Base-by-base conservation (phyloP, 2,797 vertebrate genomes). In the Bovichtus variegatus region DNA sequence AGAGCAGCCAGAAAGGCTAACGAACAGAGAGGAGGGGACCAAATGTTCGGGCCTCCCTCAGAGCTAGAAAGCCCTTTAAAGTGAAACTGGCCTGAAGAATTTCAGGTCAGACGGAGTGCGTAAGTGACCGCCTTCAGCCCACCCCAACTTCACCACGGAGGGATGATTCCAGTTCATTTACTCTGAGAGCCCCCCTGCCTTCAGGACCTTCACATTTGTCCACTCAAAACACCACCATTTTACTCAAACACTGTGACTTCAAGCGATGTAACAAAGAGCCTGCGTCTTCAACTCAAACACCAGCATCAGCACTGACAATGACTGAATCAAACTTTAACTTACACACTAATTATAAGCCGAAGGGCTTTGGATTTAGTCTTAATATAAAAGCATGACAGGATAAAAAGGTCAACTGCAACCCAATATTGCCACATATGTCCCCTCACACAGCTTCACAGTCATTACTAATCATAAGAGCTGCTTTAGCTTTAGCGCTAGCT, bases 91-190 rank as follows among this genome's bases (percentile, higher is more conserved):
- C 83, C 82, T 65, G 72, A 87, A 91, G 85, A 93, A 91, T 92
- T 86, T 89, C 79, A 91, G 89, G 89, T 92, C 89, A 92, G 87
- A 82, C 19, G 27, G 85, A 86, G 86, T 84, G 82, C 60, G 61
- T 53, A 74, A 87, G 89, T 85, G 84, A 89, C 86, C 46, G 47
- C 76, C 79, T 73, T 81, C 74, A 80, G 64, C 81, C 78, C 78
- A 73, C 80, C 73, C 78, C 79, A 76, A 71, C 78, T 82, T 77
- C 87, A 71, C 58, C 80, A 66, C 53, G 2, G 66, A 79, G 82
- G 80, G 82, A 87, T 86, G 86, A 90, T 92, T 92, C 87, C 89
- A 92, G 54, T 88, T 91, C 82, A 90, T 91, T 93, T 90, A 87
- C 78, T 76, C 83, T 11, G n/a, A 84, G 74, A 76, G 58, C 77